Percentiles rank a stretch among this genome's conserved stretches.
Conservation (phyloP, 2,797 vertebrate genomes). For the Takifugu rubripes region DNA sequence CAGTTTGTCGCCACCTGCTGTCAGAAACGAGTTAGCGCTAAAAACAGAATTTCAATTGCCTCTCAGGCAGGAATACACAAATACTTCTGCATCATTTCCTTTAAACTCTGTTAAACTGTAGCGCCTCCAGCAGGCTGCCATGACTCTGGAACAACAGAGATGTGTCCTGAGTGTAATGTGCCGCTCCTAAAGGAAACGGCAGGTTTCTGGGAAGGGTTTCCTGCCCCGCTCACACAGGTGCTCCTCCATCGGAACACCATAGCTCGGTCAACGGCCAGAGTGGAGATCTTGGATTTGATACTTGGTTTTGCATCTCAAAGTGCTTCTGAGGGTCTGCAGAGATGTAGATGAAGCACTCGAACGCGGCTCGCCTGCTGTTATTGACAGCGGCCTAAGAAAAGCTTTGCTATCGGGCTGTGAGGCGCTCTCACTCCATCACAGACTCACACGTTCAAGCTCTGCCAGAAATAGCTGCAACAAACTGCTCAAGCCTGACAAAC, state of each 20-base stretch:
- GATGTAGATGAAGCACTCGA: constrained; percentile 30
- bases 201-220: constrained; percentile 40
- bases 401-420: constrained; percentile 1
- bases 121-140: too few species aligned
- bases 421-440: constrained; percentile 2
- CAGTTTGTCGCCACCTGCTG: constrained; percentile 64
- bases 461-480: constrained; percentile 28
- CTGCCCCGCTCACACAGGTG: constrained; percentile 22
- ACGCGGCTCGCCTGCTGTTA: constrained; percentile 15
- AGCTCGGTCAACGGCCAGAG: too few species aligned
- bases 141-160: too few species aligned
- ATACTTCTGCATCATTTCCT: too few species aligned
- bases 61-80: too few species aligned
- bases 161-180: not conserved
- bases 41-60: too few species aligned
- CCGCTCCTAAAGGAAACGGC: constrained; percentile 15
- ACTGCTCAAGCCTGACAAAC: constrained; percentile 16
- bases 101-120: too few species aligned
- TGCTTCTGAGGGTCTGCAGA: constrained; percentile 41
- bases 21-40: too few species aligned
- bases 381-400: constrained; percentile 18
- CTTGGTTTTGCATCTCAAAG: too few species aligned
- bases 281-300: too few species aligned
- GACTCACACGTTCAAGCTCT: constrained; percentile 31
- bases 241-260: too few species aligned